Base-by-base conservation (phyloP, 2,113 vertebrate species). In the Clupea harengus region DNA sequence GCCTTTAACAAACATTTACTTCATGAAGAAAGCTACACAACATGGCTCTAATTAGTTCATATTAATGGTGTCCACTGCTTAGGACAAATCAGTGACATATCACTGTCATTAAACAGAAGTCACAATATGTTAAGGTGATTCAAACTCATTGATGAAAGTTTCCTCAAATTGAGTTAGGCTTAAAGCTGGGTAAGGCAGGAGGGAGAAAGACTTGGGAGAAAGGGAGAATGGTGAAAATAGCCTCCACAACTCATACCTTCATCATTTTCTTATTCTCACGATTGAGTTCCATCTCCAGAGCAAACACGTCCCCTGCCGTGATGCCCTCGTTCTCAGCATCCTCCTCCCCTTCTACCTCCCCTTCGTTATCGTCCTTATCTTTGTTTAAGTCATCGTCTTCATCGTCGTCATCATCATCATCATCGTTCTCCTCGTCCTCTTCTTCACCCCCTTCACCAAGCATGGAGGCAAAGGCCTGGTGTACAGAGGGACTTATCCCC, bases 221-320 rank as follows among this genome's bases (percentile, higher is more conserved):
- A 47, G 60, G 11, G 10, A 45, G 17, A 11, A 45, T 50, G 28
- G 18, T 4, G 5, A 60, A 60, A 60, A 22, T 6, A 60, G 54
- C 6, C 52, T 20, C 5, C 1, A 20, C 17, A 22, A 22, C 54
- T 22, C 93, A 95, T 93, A 96, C 98, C 95, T 95, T 99, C 97
- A 99, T 97, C 96, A 99, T 97, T 93, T 98, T 99, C 92, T 97
- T 99, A 90, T 97, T 99, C 92, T 99, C 98, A 64, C 98, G 94
- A 91, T 97, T 97, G 81, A 99, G 96, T 82, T 99, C 97, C 97
- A 99, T 98, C 93, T 99, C 98, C 91, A 99, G 91, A 0, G 96
- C 96, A 83, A 99, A 98, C 44, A 99, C 97, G 7, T 99, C 98
- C 2, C 98, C 98, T 0, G 97, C 97, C 0, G 97, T 95, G 39